phyloP scores from a whole-genome alignment of 2,797 vertebrate genomes.

The Philypnodon macrostomus region DNA sequence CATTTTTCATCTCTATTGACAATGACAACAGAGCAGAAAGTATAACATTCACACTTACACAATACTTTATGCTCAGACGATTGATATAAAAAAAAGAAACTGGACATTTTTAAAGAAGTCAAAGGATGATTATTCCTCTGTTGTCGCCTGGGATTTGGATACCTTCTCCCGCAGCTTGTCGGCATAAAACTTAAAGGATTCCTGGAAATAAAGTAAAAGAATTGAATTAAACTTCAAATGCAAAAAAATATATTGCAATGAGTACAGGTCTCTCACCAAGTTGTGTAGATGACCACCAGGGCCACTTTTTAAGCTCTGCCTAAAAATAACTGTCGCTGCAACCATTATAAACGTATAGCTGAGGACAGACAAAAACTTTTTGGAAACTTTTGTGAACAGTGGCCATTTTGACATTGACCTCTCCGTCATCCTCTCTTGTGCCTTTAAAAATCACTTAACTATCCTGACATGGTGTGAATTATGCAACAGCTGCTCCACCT shows the following conservation, averaged over 20 bases:
- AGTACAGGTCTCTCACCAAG: too few relatives aligned
- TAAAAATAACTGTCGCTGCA: neutral
- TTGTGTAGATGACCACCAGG: too few relatives aligned
- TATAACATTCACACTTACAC: slow-evolving; percentile 39
- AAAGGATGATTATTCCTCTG: slow-evolving; percentile 46
- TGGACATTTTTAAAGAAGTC: slow-evolving; percentile 6
- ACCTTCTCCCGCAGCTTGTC: slow-evolving; percentile 71
- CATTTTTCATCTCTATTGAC: slow-evolving; percentile 16
- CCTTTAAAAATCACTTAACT: slow-evolving; percentile 55
- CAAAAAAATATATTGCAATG: neutral
- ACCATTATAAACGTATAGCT: neutral
- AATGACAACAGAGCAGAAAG: slow-evolving; percentile 34
- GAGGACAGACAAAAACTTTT: slow-evolving; percentile 5
- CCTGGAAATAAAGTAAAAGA: slow-evolving; percentile 66
- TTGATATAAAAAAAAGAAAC: slow-evolving; percentile 39
- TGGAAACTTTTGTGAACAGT: slow-evolving; percentile 52
- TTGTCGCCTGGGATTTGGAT: slow-evolving; percentile 5
- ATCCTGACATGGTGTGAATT: slow-evolving; percentile 70
- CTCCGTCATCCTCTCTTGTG: slow-evolving; percentile 33
- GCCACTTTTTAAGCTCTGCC: too few relatives aligned
- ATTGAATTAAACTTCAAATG: slow-evolving; percentile 14
- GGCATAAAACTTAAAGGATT: slow-evolving; percentile 83
- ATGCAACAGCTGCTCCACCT: slow-evolving; percentile 62
- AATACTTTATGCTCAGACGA: slow-evolving; percentile 44
- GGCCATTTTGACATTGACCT: slow-evolving; percentile 44